Evolutionary conservation across 2,797 vertebrate genomes (phyloP).

Genomic region (Paedocypris micromegethes): DNA sequence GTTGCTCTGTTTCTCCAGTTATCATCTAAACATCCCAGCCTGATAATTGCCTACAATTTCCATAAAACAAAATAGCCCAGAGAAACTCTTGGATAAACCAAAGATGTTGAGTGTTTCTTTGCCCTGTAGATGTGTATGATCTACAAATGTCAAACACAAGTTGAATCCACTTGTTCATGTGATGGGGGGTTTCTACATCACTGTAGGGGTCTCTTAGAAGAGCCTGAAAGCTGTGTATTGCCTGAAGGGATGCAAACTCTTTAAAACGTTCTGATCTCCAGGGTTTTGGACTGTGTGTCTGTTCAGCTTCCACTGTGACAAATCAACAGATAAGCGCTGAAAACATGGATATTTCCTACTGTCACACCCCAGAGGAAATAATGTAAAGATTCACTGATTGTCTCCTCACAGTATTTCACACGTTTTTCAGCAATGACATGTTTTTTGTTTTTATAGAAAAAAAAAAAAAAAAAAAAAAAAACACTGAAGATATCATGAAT

Average conservation of each 20-base stretch:
- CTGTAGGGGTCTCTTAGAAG: constrained; percentile 4
- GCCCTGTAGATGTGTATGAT: constrained; percentile 4
- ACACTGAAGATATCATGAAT: no score
- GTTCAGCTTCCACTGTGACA: constrained; percentile 39
- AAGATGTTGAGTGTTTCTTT: not conserved
- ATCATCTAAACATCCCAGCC: constrained; percentile 19
- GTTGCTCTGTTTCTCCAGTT: constrained; percentile 29
- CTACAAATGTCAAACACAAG: constrained; percentile 14
- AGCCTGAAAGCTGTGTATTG: constrained; percentile 7
- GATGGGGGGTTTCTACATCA: constrained; percentile 22
- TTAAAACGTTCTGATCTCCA: constrained; percentile 33
- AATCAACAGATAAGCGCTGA: constrained; percentile 40
- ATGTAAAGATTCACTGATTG: constrained; percentile 4
- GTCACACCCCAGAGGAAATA: constrained; percentile 26
- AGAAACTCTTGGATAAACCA: not conserved
- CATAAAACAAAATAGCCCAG: constrained; percentile 14
- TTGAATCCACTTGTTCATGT: constrained; percentile 21
- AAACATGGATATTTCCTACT: constrained; percentile 37
- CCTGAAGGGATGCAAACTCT: constrained; percentile 13
- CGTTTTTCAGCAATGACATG: not conserved
- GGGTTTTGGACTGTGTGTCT: constrained; percentile 36
- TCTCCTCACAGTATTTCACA: constrained; percentile 9
- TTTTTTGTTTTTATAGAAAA: not conserved
- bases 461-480: no score
- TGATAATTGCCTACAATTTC: constrained; percentile 19